Evolutionary conservation across 2,797 vertebrate genomes (phyloP).

Genomic region (Lepidocolaptes lacrymiger): DNA sequence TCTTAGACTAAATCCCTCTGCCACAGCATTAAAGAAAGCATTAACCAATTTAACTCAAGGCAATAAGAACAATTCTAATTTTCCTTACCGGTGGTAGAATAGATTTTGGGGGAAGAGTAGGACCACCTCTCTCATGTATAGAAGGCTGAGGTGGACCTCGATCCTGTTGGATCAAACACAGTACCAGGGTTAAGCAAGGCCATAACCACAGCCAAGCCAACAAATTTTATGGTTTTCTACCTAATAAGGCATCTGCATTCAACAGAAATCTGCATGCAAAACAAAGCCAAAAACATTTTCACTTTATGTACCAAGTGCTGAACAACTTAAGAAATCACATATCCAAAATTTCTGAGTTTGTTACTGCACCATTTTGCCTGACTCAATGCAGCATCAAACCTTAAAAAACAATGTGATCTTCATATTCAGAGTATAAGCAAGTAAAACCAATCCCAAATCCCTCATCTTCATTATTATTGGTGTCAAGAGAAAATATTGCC

Average conservation of each 20-base stretch:
- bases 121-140: slow-evolving; percentile 65
- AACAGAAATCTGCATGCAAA: not conserved
- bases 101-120: slow-evolving; percentile 76
- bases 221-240: not conserved
- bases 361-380: not conserved
- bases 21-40: not conserved
- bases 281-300: not conserved
- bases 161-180: slow-evolving; percentile 67
- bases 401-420: not conserved
- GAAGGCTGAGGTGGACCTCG: slow-evolving; percentile 68
- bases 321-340: not conserved
- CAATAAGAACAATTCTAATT: not conserved
- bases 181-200: not conserved
- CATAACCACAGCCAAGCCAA: not conserved
- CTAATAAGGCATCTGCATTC: not conserved
- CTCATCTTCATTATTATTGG: not conserved
- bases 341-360: not conserved
- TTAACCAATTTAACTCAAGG: not conserved
- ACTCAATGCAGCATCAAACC: not conserved
- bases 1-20: not conserved
- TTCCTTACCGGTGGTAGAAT: slow-evolving; percentile 75
- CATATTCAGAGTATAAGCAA: not conserved
- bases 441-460: not conserved
- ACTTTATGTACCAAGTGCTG: not conserved
- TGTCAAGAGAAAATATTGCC: not conserved